These are phyloP conservation scores for Scaptomyza polygonia DNA, from an alignment of 2,888 invertebrate genomes.

Conservation along the genomic window DNA sequence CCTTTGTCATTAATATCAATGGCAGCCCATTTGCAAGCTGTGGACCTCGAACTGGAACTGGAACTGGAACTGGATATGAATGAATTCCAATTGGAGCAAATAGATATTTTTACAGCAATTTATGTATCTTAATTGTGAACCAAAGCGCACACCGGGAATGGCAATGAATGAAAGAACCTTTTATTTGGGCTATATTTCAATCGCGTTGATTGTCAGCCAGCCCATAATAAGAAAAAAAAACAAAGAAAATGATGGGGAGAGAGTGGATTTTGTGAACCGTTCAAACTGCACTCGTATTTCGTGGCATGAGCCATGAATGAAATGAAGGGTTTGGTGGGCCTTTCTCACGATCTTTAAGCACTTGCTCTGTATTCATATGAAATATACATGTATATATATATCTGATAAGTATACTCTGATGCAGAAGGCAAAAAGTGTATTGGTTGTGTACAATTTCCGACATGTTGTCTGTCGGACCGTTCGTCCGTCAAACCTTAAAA, in stretches of 20 bases:
- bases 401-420: conserved; percentile 37
- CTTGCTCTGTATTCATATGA: conserved; percentile 56
- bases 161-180: conserved; percentile 45
- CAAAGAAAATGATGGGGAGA: background rate
- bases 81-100: conserved; percentile 34
- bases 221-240: background rate
- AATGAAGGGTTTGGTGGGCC: conserved; percentile 3
- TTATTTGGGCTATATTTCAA: conserved; percentile 10
- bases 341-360: conserved; percentile 66
- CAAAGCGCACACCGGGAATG: conserved; percentile 32
- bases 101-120: conserved; percentile 55
- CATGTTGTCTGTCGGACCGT: too few relatives aligned
- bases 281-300: conserved; percentile 51
- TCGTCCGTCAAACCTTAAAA: too few relatives aligned
- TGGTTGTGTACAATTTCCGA: too few relatives aligned
- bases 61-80: conserved; percentile 13
- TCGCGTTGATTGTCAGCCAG: conserved; percentile 41
- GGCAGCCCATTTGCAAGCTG: conserved; percentile 31
- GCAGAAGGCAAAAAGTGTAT: too few relatives aligned
- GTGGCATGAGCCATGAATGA: conserved; percentile 29
- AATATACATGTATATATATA: conserved; percentile 57
- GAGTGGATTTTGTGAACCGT: conserved; percentile 15
- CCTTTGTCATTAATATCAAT: conserved; percentile 38
- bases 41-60: background rate
- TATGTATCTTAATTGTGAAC: conserved; percentile 56